Evolutionary conservation across 2,888 invertebrate genomes (phyloP).

Genomic region (Nephrotoma guestfalica): DNA sequence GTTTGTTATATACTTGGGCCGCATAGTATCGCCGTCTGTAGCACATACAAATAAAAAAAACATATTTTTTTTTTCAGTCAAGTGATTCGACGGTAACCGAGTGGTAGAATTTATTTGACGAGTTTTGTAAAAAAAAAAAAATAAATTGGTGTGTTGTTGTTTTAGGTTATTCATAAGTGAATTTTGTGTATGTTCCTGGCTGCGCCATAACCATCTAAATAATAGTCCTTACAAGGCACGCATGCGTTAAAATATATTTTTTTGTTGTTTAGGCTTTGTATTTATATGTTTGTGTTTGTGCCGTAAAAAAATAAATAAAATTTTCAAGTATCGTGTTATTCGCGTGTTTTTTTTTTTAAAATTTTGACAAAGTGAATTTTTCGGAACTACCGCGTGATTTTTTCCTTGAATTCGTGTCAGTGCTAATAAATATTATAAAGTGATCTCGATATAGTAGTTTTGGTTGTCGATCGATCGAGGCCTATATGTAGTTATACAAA

Average conservation of each 20-base stretch:
- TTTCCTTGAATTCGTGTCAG: not conserved
- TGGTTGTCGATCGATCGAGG: not conserved
- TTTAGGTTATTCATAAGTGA: not conserved
- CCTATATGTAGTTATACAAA: not conserved
- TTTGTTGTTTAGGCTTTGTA: not conserved
- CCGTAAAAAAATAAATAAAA: not conserved
- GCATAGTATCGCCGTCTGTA: not conserved
- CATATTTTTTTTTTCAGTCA: not conserved
- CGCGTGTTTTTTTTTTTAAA: not conserved
- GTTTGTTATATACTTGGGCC: not conserved
- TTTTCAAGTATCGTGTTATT: not conserved
- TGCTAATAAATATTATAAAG: not conserved
- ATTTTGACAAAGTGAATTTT: not conserved
- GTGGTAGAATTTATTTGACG: not conserved
- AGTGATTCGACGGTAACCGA: slow-evolving; percentile 3
- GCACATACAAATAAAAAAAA: not conserved
- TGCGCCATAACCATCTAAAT: not conserved
- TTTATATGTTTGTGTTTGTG: not conserved
- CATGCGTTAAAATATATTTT: not conserved
- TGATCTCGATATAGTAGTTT: not conserved
- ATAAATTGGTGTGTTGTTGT: not conserved
- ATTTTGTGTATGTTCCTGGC: not conserved
- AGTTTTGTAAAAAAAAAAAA: not conserved
- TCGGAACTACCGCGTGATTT: not conserved
- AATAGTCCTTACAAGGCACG: not conserved